These are phyloP conservation scores for Sitobion miscanthi DNA, from an alignment of 1,140 invertebrate genomes.

Conservation along the genomic window DNA sequence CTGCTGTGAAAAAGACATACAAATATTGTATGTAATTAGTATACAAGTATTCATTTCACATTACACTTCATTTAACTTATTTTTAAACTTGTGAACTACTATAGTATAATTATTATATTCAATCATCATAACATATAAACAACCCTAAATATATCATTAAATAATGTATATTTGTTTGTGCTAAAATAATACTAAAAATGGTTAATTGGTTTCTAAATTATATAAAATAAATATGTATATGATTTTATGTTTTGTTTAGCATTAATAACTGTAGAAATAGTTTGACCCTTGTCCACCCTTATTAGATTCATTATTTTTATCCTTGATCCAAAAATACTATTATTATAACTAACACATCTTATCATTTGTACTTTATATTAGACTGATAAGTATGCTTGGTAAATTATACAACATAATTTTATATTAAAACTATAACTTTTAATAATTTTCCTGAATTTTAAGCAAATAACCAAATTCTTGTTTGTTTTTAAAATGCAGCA, in stretches of 20 bases:
- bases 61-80: neutral
- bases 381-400: neutral
- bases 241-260: neutral
- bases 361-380: neutral
- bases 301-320: neutral
- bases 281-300: neutral
- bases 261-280: conserved; percentile 1
- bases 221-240: neutral
- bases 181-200: neutral
- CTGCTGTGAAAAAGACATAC: neutral
- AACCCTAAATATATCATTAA: neutral
- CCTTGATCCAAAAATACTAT: neutral
- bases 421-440: neutral
- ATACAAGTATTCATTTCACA: neutral
- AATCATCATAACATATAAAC: neutral
- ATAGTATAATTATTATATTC: neutral
- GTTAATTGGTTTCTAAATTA: neutral
- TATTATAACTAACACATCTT: neutral
- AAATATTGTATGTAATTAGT: neutral
- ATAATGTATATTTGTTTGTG: neutral
- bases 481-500: conserved; percentile 65
- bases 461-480: conserved; percentile 9
- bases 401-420: neutral
- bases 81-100: neutral
- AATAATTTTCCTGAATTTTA: neutral